Percentiles rank a stretch among this genome's conserved stretches.
phyloP scores from a whole-genome alignment of 2,113 vertebrate genomes.

The Nerophis ophidion region DNA sequence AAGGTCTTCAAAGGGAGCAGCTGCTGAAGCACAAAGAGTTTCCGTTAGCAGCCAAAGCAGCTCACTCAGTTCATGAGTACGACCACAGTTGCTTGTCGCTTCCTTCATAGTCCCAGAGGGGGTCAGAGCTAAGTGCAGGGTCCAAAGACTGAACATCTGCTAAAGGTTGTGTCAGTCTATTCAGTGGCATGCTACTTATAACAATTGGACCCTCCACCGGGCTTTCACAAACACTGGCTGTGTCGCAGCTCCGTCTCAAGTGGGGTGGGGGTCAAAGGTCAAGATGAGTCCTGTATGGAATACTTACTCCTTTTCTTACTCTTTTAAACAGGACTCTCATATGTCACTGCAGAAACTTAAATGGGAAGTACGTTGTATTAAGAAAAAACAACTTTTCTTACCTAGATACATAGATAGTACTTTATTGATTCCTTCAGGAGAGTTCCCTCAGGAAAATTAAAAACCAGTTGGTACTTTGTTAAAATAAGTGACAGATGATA shows the following conservation, averaged over 20 bases:
- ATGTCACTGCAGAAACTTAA: slow-evolving; percentile 17
- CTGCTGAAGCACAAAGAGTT: slow-evolving; percentile 32
- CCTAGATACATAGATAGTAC: too few relatives aligned
- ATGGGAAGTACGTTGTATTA: too few relatives aligned
- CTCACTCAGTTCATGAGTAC: slow-evolving; percentile 13
- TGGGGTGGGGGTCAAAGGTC: slow-evolving; percentile 36
- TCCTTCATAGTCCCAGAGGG: slow-evolving; percentile 36
- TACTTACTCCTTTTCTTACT: slow-evolving; percentile 32
- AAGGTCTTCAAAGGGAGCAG: slow-evolving; percentile 19
- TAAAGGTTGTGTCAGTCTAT: slow-evolving; percentile 36
- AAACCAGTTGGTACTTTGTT: too few relatives aligned
- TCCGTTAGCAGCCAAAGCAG: slow-evolving; percentile 14
- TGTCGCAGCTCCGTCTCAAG: slow-evolving; percentile 32
- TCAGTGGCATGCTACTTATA: slow-evolving; percentile 32
- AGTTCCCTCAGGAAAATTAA: too few relatives aligned
- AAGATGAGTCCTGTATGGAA: slow-evolving; percentile 24
- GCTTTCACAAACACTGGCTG: slow-evolving; percentile 23
- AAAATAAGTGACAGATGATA: too few relatives aligned
- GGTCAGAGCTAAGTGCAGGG: slow-evolving; percentile 19
- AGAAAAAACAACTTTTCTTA: too few relatives aligned
- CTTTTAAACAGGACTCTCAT: slow-evolving; percentile 3
- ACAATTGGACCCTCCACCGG: slow-evolving; percentile 31
- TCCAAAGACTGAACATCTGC: slow-evolving; percentile 45
- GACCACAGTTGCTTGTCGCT: slow-evolving; percentile 30
- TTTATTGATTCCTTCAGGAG: too few relatives aligned